Conservation (phyloP, 2,113 vertebrate species). For the Bufo gargarizans region DNA sequence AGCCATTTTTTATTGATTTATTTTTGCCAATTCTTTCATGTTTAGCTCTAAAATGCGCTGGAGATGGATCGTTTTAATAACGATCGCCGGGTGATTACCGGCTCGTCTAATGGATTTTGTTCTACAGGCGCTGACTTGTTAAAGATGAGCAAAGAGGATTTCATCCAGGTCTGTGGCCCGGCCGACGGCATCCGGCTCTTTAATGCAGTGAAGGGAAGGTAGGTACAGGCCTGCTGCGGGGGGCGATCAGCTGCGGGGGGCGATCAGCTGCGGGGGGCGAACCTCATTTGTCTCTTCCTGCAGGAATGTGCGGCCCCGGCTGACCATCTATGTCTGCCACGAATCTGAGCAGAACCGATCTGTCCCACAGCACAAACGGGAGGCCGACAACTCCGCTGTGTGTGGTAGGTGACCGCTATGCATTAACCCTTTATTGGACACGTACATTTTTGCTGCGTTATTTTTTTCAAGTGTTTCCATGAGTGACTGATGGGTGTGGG, state of each 20-base stretch:
- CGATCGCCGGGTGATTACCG: background rate
- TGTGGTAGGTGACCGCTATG: slow-evolving; percentile 70
- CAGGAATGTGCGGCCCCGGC: slow-evolving; percentile 88
- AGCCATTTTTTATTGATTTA: no score
- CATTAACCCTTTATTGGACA: background rate
- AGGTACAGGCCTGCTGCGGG: slow-evolving; percentile 59
- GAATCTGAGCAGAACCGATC: slow-evolving; percentile 79
- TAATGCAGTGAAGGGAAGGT: slow-evolving; percentile 94
- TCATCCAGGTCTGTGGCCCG: slow-evolving; percentile 93
- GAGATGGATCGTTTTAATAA: background rate
- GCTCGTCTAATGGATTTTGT: background rate
- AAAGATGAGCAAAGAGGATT: slow-evolving; percentile 90
- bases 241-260: background rate
- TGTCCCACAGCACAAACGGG: slow-evolving; percentile 72
- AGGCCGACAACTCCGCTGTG: slow-evolving; percentile 69
- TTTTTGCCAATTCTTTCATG: no score
- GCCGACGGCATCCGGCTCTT: slow-evolving; percentile 95
- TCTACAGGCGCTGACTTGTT: slow-evolving; percentile 86
- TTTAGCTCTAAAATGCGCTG: no score
- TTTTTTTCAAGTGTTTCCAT: no score
- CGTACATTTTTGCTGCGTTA: no score
- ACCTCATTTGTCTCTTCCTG: background rate
- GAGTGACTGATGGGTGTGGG: no score
- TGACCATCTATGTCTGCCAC: slow-evolving; percentile 93
- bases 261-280: background rate